Conservation (phyloP, 2,888 invertebrate genomes). For the Latheticus oryzae region DNA sequence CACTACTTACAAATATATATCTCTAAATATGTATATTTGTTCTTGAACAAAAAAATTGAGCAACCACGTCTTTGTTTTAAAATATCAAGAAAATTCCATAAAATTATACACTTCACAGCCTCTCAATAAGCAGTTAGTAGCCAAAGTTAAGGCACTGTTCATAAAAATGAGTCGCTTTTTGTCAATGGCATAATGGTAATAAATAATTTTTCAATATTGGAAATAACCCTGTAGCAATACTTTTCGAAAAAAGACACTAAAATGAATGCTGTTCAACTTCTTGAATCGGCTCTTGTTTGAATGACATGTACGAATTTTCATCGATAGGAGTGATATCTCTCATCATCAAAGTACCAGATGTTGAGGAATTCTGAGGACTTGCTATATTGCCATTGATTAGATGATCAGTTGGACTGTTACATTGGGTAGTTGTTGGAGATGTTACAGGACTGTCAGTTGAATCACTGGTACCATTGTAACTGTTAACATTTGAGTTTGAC, state of each 20-base stretch:
- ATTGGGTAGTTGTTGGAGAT: slow-evolving; percentile 65
- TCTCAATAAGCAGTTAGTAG: slow-evolving; percentile 27
- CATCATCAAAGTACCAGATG: slow-evolving; percentile 65
- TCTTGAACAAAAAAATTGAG: slow-evolving; percentile 41
- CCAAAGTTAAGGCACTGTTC: slow-evolving; percentile 22
- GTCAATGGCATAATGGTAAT: slow-evolving; percentile 35
- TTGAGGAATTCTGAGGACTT: slow-evolving; percentile 61
- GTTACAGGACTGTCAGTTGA: slow-evolving; percentile 70
- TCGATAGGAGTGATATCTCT: slow-evolving; percentile 65
- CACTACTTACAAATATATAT: slow-evolving; percentile 1
- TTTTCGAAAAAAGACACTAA: slow-evolving; percentile 47
- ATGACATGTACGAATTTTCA: slow-evolving; percentile 63
- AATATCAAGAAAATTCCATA: slow-evolving; percentile 27
- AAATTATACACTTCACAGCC: slow-evolving; percentile 27
- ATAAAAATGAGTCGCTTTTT: slow-evolving; percentile 15
- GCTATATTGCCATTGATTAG: slow-evolving; percentile 63
- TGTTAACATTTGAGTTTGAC: slow-evolving; percentile 9
- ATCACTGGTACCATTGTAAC: slow-evolving; percentile 69
- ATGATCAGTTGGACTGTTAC: slow-evolving; percentile 63
- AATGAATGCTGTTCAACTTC: slow-evolving; percentile 66
- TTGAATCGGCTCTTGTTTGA: slow-evolving; percentile 69
- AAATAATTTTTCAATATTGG: slow-evolving; percentile 13
- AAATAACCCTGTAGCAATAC: slow-evolving; percentile 37
- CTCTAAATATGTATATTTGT: too few species aligned
- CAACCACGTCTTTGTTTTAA: slow-evolving; percentile 39